These are phyloP conservation scores for Eriosoma lanigerum DNA, from an alignment of 1,140 invertebrate species.

Conservation along the genomic window DNA sequence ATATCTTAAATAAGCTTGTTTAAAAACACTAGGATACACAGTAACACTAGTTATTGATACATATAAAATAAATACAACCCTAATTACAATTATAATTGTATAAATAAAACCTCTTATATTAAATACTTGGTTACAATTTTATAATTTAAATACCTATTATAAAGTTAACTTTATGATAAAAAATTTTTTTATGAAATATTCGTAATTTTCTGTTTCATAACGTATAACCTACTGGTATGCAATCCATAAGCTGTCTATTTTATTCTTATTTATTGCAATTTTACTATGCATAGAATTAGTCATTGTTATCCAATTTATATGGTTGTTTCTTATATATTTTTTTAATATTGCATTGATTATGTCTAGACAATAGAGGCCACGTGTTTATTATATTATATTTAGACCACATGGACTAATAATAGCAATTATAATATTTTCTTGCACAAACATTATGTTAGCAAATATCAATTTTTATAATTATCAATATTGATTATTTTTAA, in stretches of 20 bases:
- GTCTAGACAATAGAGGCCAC: slow-evolving; percentile 8
- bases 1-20: too few relatives aligned
- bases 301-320: slow-evolving; percentile 40
- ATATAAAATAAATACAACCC: too few relatives aligned
- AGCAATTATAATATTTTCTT: slow-evolving; percentile 7
- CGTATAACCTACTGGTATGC: too few relatives aligned
- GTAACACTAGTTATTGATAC: too few relatives aligned
- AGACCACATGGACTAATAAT: neutral
- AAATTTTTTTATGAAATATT: neutral
- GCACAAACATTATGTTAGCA: slow-evolving; percentile 6
- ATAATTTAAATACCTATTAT: too few relatives aligned
- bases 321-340: slow-evolving; percentile 9
- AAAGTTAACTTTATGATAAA: too few relatives aligned
- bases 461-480: slow-evolving; percentile 22
- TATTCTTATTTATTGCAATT: slow-evolving; percentile 28
- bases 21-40: too few relatives aligned
- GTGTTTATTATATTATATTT: neutral
- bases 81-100: too few relatives aligned
- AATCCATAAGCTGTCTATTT: neutral
- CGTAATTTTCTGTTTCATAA: neutral
- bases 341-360: neutral
- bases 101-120: too few relatives aligned
- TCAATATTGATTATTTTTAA: neutral
- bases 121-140: too few relatives aligned
- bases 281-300: neutral